A percentile compares a stretch with the other conserved stretches of the same genome.
Conservation (phyloP, 2,888 invertebrate species). For the Eupithecia insigniata region DNA sequence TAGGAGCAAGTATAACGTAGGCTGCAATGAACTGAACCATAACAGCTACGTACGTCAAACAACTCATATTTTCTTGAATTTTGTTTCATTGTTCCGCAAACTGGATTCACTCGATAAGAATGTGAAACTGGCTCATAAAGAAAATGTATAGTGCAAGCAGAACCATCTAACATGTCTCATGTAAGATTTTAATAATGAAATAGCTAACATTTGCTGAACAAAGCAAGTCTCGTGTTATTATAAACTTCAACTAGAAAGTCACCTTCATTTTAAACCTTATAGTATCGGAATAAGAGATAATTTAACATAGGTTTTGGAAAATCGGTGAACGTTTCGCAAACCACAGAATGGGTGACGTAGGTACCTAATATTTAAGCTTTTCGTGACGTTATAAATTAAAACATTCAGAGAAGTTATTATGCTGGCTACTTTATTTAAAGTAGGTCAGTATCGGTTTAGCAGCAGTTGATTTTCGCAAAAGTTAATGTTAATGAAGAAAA, state of each 20-base stretch:
- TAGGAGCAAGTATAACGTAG: no score
- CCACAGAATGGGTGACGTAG: constrained; percentile 46
- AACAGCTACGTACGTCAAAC: background rate
- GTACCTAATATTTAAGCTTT: constrained; percentile 48
- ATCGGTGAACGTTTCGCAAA: constrained; percentile 35
- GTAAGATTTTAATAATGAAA: constrained; percentile 43
- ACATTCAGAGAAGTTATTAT: constrained; percentile 32
- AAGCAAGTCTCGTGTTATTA: constrained; percentile 43
- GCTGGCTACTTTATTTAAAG: background rate
- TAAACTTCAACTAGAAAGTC: constrained; percentile 24
- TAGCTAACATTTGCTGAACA: constrained; percentile 43
- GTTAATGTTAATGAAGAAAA: background rate
- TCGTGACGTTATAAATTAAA: constrained; percentile 44
- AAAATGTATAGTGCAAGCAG: constrained; percentile 22
- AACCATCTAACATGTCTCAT: constrained; percentile 31
- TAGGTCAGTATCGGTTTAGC: background rate
- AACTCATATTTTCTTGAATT: background rate
- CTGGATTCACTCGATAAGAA: background rate
- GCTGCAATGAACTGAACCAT: no score
- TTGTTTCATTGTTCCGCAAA: background rate
- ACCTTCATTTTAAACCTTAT: constrained; percentile 15
- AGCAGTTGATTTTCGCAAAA: background rate
- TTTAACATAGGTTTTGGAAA: constrained; percentile 23
- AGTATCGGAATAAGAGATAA: constrained; percentile 14
- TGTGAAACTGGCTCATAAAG: background rate